phyloP scores from a whole-genome alignment of 2,888 invertebrate species.

The Lasioglossum zephyrum region DNA sequence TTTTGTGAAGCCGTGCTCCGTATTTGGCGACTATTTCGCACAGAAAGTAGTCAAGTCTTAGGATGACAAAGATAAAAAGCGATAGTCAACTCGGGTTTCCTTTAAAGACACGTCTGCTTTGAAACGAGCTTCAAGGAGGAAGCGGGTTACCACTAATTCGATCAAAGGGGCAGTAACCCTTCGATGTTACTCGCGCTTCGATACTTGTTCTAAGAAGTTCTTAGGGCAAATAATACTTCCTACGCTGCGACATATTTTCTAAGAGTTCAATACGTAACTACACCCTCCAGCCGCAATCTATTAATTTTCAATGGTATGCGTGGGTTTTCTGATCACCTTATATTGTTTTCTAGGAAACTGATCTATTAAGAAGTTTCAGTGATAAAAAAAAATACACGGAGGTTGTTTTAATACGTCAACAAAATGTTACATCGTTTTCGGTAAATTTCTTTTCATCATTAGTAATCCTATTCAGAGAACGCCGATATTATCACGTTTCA shows the following conservation, averaged over 20 bases:
- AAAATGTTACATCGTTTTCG: not conserved
- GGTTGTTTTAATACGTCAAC: not conserved
- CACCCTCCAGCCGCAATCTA: not conserved
- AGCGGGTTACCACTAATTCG: constrained; percentile 10
- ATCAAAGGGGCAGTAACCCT: constrained; percentile 11
- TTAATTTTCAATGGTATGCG: not conserved
- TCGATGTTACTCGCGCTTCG: constrained; percentile 1
- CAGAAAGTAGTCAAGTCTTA: constrained; percentile 29
- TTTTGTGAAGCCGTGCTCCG: constrained; percentile 17
- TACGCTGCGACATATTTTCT: not conserved
- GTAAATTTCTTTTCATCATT: not conserved
- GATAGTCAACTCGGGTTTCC: constrained; percentile 11
- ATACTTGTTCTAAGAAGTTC: constrained; percentile 12
- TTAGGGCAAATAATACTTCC: not conserved
- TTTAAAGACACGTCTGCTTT: constrained; percentile 32
- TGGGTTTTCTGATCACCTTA: not conserved
- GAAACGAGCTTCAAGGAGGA: constrained; percentile 24
- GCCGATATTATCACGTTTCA: not conserved
- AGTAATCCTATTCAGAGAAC: not conserved
- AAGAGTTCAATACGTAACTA: not conserved
- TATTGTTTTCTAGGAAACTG: not conserved
- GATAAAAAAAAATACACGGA: not conserved
- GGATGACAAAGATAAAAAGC: constrained; percentile 23
- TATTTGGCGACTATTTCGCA: constrained; percentile 45
- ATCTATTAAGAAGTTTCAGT: not conserved